These are phyloP conservation scores for Phenacoccus solenopsis DNA, from an alignment of 1,140 invertebrate species.

Conservation along the genomic window DNA sequence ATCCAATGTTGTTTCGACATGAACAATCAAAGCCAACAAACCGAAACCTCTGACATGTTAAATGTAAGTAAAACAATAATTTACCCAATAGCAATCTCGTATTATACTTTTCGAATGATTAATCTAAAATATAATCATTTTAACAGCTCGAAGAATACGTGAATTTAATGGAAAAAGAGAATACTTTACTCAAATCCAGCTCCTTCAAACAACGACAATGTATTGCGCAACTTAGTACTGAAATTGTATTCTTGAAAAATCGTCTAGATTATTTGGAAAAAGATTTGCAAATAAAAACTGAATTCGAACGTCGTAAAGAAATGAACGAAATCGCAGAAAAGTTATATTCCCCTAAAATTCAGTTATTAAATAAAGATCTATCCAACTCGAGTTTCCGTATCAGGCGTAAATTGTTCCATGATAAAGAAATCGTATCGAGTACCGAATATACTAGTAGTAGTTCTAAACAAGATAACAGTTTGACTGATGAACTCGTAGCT, in stretches of 20 bases:
- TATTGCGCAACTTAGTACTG: not conserved
- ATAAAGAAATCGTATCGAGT: not conserved
- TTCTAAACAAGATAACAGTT: not conserved
- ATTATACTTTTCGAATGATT: not conserved
- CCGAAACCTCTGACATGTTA: not conserved
- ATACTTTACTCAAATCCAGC: not conserved
- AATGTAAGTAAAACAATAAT: not conserved
- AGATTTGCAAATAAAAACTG: not conserved
- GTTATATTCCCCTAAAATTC: not conserved
- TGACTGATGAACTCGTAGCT: not conserved
- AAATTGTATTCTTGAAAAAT: not conserved
- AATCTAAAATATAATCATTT: not conserved
- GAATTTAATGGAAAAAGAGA: conserved; percentile 1
- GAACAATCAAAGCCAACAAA: conserved; percentile 5
- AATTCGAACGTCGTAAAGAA: not conserved
- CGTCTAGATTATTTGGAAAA: not conserved
- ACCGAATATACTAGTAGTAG: not conserved
- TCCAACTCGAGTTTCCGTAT: not conserved
- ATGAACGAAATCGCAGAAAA: not conserved
- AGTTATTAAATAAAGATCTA: not conserved
- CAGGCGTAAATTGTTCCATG: not conserved
- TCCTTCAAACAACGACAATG: not conserved
- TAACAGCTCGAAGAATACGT: not conserved
- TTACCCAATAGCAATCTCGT: not conserved
- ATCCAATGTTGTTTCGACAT: not conserved